Evolutionary conservation across 2,113 vertebrate genomes (phyloP), one percentile per base, ranked within the genome.

Genomic region (Mastomys coucha): DNA sequence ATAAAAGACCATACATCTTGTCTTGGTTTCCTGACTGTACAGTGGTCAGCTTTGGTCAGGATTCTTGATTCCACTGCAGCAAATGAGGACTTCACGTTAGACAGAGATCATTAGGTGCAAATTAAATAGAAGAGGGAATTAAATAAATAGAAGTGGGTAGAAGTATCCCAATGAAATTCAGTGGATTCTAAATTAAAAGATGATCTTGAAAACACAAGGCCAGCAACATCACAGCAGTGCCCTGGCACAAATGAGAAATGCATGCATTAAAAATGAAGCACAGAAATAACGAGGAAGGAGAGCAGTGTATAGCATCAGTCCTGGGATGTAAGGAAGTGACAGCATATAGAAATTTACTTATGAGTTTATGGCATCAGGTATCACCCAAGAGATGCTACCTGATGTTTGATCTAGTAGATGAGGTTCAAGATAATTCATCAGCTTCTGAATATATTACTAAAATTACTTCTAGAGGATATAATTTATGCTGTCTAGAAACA

Each of bases 401-500:
- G 39, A 76, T 91, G 58, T 92, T 87, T 89, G 67, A 93, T 91
- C 53, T 94, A 91, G 86, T 89, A 87, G 31, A 82, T 77, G 36
- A 91, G 26, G 8, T 70, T 82, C 81, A 28, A 75, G 84, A 96
- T 39, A 31, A 94, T 53, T 53, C 12, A 91, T 94, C 67, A 14
- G 51, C 56, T 94, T 94, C 70, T 39, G 73, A 93, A 90, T 91
- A 63, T 51, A 86, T 65, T 93, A 72, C 26, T 90, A 22, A 89
- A 36, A 45, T 89, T 19, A 11, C 49, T 86, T 89, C 72, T 88
- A n/a, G 53, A 95, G 94, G 84, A 91, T 72, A 75, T 45, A 53
- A 76, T 88, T 65, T 73, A 94, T 95, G 78, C 45, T 58, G 36
- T 94, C 88, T 94, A 78, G 96, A 94, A 92, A 69, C 33, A 92